These are phyloP conservation scores for Anniella stebbinsi DNA, from an alignment of 2,797 vertebrate species.

Conservation along the genomic window DNA sequence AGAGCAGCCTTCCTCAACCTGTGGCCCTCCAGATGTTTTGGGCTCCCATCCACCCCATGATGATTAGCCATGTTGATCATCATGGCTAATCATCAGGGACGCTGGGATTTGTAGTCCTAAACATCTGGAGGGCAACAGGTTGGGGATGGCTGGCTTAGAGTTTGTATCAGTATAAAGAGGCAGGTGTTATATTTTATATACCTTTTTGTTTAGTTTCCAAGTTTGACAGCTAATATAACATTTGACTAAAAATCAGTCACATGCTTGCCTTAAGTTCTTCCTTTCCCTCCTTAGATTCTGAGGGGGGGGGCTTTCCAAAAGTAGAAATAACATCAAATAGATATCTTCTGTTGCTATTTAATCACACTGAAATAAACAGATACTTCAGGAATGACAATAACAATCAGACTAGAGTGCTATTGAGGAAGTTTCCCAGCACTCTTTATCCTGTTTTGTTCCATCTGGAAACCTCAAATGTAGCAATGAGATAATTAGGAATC, in stretches of 20 bases:
- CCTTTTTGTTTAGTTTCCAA: not conserved
- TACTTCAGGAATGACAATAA: constrained; percentile 51
- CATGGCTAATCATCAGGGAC: too few relatives aligned
- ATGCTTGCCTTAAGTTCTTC: not conserved
- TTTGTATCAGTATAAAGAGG: not conserved
- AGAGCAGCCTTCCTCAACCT: too few relatives aligned
- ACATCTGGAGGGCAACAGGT: too few relatives aligned
- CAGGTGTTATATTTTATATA: not conserved
- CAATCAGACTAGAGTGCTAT: constrained; percentile 42
- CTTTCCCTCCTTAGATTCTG: not conserved
- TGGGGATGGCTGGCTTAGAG: too few relatives aligned
- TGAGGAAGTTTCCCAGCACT: constrained; percentile 47
- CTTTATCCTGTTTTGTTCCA: constrained; percentile 66
- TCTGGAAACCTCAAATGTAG: constrained; percentile 67
- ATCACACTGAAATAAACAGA: constrained; percentile 54
- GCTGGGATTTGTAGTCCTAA: too few relatives aligned
- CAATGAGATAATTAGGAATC: constrained; percentile 67
- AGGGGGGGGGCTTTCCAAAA: constrained; percentile 9
- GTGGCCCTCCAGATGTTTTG: too few relatives aligned
- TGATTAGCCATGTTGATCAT: too few relatives aligned
- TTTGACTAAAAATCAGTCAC: not conserved
- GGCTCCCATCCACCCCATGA: too few relatives aligned
- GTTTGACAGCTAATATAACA: not conserved
- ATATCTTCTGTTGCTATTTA: constrained; percentile 46
- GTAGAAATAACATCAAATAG: constrained; percentile 37